These are phyloP conservation scores for Morphnarchus princeps DNA, from an alignment of 2,113 vertebrate species.

Conservation along the genomic window DNA sequence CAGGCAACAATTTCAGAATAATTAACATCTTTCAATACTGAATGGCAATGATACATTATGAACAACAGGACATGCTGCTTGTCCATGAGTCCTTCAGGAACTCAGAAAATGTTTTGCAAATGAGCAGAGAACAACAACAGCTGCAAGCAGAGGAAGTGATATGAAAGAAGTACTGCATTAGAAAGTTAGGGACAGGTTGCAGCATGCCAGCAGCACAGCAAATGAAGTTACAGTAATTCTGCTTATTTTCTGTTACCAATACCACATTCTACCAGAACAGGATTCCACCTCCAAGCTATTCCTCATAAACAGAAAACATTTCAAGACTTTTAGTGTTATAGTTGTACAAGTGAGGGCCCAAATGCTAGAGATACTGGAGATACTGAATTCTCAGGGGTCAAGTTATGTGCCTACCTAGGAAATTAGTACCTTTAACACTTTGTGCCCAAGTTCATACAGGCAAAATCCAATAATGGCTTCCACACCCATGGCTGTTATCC, in stretches of 20 bases:
- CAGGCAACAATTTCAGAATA: neutral
- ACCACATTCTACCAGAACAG: neutral
- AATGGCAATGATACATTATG: neutral
- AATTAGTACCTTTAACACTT: neutral
- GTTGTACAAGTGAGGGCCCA: fast-evolving
- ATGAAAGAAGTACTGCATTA: neutral
- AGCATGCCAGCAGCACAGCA: neutral
- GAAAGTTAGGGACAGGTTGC: neutral
- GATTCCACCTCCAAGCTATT: neutral
- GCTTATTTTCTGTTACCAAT: neutral
- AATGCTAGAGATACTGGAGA: neutral
- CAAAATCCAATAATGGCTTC: neutral
- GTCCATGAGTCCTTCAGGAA: neutral
- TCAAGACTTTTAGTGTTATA: neutral
- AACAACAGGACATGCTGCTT: neutral
- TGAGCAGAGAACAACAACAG: neutral
- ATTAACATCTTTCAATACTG: neutral
- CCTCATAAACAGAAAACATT: neutral
- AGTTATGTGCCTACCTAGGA: neutral
- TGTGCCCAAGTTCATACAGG: neutral
- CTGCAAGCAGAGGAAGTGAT: neutral
- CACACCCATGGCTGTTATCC: neutral
- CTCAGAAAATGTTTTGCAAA: neutral
- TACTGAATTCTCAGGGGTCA: neutral
- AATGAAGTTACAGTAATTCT: neutral